phyloP scores from a whole-genome alignment of 2,797 vertebrate species.

The Phylloscopus collybita region DNA sequence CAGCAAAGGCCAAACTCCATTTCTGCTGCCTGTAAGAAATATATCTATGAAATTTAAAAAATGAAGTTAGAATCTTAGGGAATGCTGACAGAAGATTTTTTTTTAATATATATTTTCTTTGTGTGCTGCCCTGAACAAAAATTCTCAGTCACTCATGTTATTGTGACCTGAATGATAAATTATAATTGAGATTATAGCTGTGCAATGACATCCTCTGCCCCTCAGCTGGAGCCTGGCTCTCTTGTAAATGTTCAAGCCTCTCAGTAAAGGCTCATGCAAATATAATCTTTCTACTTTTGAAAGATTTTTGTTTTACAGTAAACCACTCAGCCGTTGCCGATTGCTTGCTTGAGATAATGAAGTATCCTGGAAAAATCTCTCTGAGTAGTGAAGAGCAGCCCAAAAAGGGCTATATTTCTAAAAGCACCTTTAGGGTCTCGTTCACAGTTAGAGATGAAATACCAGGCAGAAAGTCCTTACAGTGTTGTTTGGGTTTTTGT shows the following conservation, averaged over 20 bases:
- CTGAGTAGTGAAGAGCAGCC: background rate
- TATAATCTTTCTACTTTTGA: background rate
- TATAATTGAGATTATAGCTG: background rate
- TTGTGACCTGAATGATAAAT: background rate
- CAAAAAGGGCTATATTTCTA: background rate
- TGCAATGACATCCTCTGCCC: background rate
- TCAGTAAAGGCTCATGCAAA: background rate
- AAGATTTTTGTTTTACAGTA: background rate
- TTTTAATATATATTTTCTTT: rapidly evolving
- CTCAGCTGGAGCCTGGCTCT: background rate
- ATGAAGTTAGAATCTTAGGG: background rate
- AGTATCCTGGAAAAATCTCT: background rate
- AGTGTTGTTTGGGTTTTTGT: background rate
- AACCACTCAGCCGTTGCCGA: background rate
- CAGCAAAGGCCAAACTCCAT: background rate
- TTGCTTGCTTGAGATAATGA: background rate
- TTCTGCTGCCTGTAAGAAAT: background rate
- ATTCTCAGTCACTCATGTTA: background rate
- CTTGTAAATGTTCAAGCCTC: rapidly evolving
- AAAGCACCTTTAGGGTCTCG: background rate
- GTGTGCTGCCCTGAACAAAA: background rate
- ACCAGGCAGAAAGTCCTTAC: background rate
- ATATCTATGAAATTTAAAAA: background rate
- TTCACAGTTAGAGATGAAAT: background rate
- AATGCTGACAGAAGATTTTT: background rate